Percentiles rank a stretch among this genome's conserved stretches.
Evolutionary conservation across 2,888 invertebrate species (phyloP).

Genomic region (Lepidonotus clava): DNA sequence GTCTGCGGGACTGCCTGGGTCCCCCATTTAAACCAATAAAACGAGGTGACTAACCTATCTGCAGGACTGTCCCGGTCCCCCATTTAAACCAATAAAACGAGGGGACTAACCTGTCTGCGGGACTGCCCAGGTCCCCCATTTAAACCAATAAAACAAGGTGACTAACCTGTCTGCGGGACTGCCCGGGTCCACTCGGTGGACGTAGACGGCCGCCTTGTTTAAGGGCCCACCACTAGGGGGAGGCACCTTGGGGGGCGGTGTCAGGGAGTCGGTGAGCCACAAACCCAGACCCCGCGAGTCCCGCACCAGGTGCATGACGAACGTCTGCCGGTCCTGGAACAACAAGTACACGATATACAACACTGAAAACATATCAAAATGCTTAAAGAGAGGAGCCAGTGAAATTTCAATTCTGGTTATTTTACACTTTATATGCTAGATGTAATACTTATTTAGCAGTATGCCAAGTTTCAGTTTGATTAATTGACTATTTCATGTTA

Average conservation of each 20-base stretch:
- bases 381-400: not conserved
- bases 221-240: not conserved
- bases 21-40: too few relatives aligned
- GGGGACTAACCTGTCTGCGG: too few relatives aligned
- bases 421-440: not conserved
- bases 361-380: not conserved
- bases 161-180: constrained; percentile 34
- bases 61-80: too few relatives aligned
- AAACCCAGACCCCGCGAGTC: constrained; percentile 34
- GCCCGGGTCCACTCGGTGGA: constrained; percentile 18
- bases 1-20: too few relatives aligned
- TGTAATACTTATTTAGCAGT: too few relatives aligned
- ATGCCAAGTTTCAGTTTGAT: too few relatives aligned
- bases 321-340: constrained; percentile 6
- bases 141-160: too few relatives aligned
- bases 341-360: not conserved
- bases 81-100: too few relatives aligned
- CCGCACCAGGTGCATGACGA: constrained; percentile 43
- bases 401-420: too few relatives aligned
- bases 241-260: not conserved
- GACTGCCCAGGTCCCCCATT: too few relatives aligned
- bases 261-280: not conserved
- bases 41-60: too few relatives aligned
- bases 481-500: too few relatives aligned
- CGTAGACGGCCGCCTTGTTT: not conserved